phyloP scores from a whole-genome alignment of 2,113 vertebrate species.

The Elanoides forficatus region DNA sequence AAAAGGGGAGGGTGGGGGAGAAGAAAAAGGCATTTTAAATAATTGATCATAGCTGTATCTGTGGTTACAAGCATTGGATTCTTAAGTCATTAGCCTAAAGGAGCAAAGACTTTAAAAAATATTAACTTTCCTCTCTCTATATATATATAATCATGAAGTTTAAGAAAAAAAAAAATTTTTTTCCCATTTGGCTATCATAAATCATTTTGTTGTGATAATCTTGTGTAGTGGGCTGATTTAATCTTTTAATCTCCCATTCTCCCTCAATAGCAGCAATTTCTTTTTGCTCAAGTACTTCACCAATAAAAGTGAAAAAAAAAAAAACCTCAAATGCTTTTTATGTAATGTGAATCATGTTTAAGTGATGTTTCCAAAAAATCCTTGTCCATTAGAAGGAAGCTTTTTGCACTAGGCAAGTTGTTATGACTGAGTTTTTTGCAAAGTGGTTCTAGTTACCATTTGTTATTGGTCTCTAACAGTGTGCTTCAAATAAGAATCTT shows the following conservation, averaged over 20 bases:
- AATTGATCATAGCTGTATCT: slow-evolving; percentile 31
- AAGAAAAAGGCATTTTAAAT: slow-evolving; percentile 11
- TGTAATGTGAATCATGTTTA: slow-evolving; percentile 40
- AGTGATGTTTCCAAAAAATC: not conserved
- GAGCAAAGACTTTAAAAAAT: slow-evolving; percentile 18
- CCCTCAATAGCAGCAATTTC: not conserved
- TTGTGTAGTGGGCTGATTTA: not conserved
- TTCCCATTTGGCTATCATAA: not conserved
- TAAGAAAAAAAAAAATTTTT: not conserved
- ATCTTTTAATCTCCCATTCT: not conserved
- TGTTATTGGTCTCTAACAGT: not conserved
- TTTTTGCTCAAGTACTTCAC: not conserved
- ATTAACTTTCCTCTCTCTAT: not conserved
- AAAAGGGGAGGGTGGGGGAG: not conserved
- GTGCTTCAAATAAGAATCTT: not conserved
- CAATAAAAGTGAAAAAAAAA: not conserved
- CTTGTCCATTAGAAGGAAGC: slow-evolving; percentile 23
- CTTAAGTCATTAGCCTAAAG: slow-evolving; percentile 47
- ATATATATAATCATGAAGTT: not conserved
- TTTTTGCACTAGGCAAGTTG: slow-evolving; percentile 35
- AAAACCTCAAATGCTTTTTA: not conserved
- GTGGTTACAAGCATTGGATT: not conserved
- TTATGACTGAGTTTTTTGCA: not conserved
- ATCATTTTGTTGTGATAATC: not conserved
- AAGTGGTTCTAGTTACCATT: not conserved